Evolutionary conservation across 2,113 vertebrate genomes (phyloP).

Genomic region (Lagopus leucura): DNA sequence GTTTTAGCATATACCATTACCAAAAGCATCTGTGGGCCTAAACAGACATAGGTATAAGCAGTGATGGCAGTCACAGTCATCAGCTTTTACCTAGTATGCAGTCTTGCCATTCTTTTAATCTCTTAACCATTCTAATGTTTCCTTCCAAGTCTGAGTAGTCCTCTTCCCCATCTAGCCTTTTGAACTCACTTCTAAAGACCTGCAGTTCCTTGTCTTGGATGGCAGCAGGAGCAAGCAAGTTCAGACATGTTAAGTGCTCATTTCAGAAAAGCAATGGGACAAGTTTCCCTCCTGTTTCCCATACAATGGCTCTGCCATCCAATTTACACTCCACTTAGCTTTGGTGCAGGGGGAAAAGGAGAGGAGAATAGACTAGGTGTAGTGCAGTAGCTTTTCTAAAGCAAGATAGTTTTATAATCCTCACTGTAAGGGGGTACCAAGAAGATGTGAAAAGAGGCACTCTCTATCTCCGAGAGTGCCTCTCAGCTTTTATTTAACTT

Average conservation of each 20-base stretch:
- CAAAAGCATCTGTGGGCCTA: background rate
- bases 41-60: background rate
- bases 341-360: background rate
- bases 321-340: background rate
- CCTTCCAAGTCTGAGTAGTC: background rate
- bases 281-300: background rate
- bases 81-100: background rate
- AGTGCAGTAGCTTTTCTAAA: background rate
- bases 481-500: slow-evolving; percentile 19
- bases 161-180: background rate
- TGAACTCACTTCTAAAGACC: background rate
- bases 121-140: background rate
- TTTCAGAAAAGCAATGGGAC: background rate
- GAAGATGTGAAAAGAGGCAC: background rate
- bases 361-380: background rate
- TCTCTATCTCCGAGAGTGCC: background rate
- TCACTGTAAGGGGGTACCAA: background rate
- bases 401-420: background rate
- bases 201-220: background rate
- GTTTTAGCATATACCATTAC: background rate
- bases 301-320: background rate
- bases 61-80: background rate
- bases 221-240: background rate
- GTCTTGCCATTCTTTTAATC: background rate
- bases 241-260: background rate